Evolutionary conservation across 2,113 vertebrate genomes (phyloP), one percentile per base, ranked within the genome.

Genomic region (Dasypus novemcinctus): DNA sequence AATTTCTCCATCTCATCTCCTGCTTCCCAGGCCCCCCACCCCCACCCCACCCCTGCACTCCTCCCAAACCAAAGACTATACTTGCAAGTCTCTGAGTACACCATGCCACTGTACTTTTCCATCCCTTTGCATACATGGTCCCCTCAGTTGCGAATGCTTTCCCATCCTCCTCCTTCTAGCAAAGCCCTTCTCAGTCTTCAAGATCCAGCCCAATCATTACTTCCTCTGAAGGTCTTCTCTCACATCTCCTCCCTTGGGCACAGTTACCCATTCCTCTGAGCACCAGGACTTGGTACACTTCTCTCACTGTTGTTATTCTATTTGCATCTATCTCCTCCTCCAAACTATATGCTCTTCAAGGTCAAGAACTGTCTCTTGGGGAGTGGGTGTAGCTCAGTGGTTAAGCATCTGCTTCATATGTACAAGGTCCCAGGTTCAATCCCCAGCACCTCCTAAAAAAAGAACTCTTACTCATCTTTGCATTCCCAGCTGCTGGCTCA

Each of bases 41-140:
- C 2, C 11, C 36, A 74, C 14, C 4, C 11, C 36, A 74, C 14
- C 4, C 6, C 54, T 18, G 4, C 3, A 1, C 14, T 18, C 52
- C 52, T 66, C 75, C 79, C 14, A 61, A 57, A 33, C 68, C 72
- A 18, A 23, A 25, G 29, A 20, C 66, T 4, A 1, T 27, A 4
- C 2, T 0, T 63, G n/a, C 23, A 20, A 0, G 31, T 69, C 54
- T 54, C 74, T 31, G 18, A 17, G 23, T 2, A 41, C 7, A 0
- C 29, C 29, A 11, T 49, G 31, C 36, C 12, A 4, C 49, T 29
- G 31, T 23, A 21, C 15, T 13, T 31, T 17, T 21, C 38, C 7
- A 14, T 8, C 15, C 29, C 23, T 29, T 23, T 21, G 80, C 27
- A n/a, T 13, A 38, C 2, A 3, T 3, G 0, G 41, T 41, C 31